These are phyloP conservation scores for Motacilla alba DNA, from an alignment of 2,113 vertebrate genomes.

Conservation along the genomic window DNA sequence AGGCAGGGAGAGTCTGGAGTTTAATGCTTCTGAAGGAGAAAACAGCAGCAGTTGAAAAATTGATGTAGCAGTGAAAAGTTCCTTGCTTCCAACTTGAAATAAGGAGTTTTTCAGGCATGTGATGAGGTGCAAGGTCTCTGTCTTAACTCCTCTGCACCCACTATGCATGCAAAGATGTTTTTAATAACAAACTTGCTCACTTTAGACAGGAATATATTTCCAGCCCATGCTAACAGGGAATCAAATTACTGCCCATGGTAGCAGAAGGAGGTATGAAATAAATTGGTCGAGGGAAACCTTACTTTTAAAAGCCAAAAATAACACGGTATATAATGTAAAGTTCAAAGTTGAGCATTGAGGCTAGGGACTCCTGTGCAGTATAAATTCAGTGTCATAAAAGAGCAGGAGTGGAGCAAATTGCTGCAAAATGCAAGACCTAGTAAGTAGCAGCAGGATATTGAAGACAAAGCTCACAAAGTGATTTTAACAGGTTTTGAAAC, in stretches of 20 bases:
- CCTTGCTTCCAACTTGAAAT: background rate
- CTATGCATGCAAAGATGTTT: background rate
- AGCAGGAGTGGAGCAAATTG: constrained; percentile 17
- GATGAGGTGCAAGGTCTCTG: background rate
- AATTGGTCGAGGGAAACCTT: background rate
- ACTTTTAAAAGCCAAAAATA: constrained; percentile 9
- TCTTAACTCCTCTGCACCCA: background rate
- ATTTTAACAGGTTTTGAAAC: constrained; percentile 40
- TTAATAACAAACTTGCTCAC: background rate
- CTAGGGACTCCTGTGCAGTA: background rate
- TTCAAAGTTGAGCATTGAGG: background rate
- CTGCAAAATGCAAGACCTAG: background rate
- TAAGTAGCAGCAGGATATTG: constrained; percentile 5
- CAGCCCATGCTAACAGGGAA: background rate
- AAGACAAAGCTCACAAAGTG: background rate
- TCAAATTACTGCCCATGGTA: background rate
- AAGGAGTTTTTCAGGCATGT: background rate
- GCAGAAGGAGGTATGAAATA: background rate
- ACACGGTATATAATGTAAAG: background rate
- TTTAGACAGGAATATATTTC: background rate
- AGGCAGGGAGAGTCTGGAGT: background rate
- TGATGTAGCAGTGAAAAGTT: background rate
- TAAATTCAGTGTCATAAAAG: background rate
- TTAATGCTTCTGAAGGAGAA: background rate
- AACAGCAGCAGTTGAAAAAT: background rate